Conservation (phyloP, 2,888 invertebrate genomes). For the Smittia aterrima region DNA sequence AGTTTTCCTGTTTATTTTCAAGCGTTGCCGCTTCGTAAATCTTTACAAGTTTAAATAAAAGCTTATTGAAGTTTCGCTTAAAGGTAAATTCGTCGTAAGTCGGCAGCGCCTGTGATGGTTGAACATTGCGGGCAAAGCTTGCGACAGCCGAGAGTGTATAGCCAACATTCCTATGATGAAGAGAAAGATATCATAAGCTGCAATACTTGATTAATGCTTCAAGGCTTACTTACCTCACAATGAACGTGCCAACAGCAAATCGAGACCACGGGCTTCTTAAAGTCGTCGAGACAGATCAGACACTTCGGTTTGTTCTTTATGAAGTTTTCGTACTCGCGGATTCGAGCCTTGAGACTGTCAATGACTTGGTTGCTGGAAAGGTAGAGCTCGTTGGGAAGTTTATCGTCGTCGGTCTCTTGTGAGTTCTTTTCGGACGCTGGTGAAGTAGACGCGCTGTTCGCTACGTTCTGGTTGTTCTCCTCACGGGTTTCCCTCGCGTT, state of each 20-base stretch:
- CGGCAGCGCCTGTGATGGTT: conserved; percentile 84
- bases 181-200: too few relatives aligned
- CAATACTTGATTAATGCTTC: too few relatives aligned
- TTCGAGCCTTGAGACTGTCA: conserved; percentile 72
- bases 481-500: too few relatives aligned
- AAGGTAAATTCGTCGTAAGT: conserved; percentile 85
- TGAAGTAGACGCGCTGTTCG: conserved; percentile 1
- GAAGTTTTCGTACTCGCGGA: conserved; percentile 71
- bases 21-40: too few relatives aligned
- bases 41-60: too few relatives aligned
- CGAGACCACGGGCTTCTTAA: conserved; percentile 83
- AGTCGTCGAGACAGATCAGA: conserved; percentile 84
- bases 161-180: conserved; percentile 73
- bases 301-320: conserved; percentile 71
- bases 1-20: too few relatives aligned
- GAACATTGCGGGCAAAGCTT: conserved; percentile 94
- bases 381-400: not conserved
- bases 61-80: too few relatives aligned
- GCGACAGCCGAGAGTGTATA: conserved; percentile 74
- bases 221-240: too few relatives aligned
- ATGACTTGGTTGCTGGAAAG: conserved; percentile 53
- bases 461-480: conserved; percentile 34
- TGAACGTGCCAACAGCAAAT: conserved; percentile 97
- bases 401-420: not conserved
- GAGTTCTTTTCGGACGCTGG: conserved; percentile 14